Evolutionary conservation across 2,888 invertebrate species (phyloP).

Genomic region (Heteromurus nitidus): DNA sequence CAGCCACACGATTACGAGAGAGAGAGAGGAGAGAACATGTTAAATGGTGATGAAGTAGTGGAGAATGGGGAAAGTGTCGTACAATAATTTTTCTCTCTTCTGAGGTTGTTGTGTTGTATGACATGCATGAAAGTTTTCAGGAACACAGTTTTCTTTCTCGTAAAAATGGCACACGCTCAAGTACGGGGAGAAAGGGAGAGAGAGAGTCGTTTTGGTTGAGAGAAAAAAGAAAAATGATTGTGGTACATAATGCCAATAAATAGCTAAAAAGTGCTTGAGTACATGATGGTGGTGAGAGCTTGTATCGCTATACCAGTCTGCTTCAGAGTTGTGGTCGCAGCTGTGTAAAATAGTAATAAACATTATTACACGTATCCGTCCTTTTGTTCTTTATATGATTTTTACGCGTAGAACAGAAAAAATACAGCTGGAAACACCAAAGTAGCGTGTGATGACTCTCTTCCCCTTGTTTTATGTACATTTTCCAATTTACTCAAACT

Average conservation of each 20-base stretch:
- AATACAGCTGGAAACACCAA: background rate
- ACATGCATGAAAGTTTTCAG: background rate
- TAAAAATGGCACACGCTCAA: background rate
- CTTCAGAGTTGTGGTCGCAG: constrained; percentile 37
- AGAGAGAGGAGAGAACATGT: background rate
- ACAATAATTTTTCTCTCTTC: constrained; percentile 9
- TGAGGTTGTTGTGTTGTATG: background rate
- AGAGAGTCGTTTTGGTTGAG: background rate
- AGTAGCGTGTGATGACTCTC: background rate
- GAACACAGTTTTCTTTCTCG: background rate
- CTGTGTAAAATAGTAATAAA: constrained; percentile 42
- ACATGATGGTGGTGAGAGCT: constrained; percentile 30
- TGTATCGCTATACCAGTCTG: background rate
- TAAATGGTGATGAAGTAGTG: constrained; percentile 22
- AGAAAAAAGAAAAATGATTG: constrained; percentile 28
- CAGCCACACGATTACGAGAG: background rate
- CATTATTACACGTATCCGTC: constrained; percentile 32
- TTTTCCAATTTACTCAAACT: too few relatives aligned
- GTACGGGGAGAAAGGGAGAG: too few relatives aligned
- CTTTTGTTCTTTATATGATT: background rate
- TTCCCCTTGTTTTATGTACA: background rate
- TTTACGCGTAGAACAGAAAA: too few relatives aligned
- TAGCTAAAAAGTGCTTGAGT: constrained; percentile 28
- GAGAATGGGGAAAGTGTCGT: constrained; percentile 10
- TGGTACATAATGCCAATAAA: constrained; percentile 26